Percentiles rank a stretch among this genome's conserved stretches.
Evolutionary conservation across 2,797 vertebrate species (phyloP).

Genomic region (Dicrostonyx torquatus): DNA sequence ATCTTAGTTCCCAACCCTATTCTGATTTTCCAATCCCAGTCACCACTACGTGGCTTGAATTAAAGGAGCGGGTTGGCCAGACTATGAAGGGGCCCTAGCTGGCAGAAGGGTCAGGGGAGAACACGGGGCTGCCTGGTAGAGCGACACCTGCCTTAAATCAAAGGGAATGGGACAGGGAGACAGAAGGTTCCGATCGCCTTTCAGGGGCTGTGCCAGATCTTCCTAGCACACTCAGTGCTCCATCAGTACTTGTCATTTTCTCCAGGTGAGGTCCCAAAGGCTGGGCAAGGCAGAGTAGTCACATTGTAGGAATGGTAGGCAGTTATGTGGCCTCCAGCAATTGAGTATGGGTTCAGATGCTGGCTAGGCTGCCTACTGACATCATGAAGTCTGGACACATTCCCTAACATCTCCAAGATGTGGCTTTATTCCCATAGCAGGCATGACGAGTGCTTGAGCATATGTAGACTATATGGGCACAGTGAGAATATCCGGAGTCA

Average conservation of each 20-base stretch:
- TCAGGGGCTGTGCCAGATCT: background rate
- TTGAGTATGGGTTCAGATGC: background rate
- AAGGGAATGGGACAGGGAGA: background rate
- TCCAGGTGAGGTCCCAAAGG: background rate
- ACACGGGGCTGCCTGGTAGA: fast-evolving
- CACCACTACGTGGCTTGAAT: no score
- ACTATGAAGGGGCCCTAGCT: background rate
- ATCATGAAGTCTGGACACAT: no score
- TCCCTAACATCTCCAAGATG: background rate
- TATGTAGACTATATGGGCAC: no score
- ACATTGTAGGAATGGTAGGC: background rate
- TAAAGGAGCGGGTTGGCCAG: background rate
- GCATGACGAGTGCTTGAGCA: background rate
- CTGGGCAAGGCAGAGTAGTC: background rate
- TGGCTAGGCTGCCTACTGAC: background rate
- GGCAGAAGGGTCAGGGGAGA: background rate
- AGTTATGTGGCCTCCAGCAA: background rate
- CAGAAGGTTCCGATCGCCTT: background rate
- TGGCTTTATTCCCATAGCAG: background rate
- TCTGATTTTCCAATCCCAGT: background rate
- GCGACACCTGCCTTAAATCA: background rate
- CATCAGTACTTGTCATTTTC: background rate
- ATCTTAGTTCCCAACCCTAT: background rate
- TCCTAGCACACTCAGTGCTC: background rate
- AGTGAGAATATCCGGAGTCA: background rate